Percentiles rank a stretch among this genome's conserved stretches.
Conservation (phyloP, 2,113 vertebrate species). For the Scomber scombrus region DNA sequence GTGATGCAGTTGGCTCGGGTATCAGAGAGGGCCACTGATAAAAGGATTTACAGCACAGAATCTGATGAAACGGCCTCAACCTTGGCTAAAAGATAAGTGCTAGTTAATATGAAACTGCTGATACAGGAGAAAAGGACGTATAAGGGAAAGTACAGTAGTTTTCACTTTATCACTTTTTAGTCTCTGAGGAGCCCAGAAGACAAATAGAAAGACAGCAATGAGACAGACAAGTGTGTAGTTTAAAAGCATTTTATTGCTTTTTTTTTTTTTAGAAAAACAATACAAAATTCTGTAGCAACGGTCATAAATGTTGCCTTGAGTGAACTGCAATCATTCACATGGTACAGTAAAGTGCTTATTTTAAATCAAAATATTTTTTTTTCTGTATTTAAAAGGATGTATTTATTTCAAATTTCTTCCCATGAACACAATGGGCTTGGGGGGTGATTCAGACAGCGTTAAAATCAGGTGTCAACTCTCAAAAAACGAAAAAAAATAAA, state of each 20-base stretch:
- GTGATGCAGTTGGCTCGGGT: conserved; percentile 36
- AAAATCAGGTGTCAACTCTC: conserved; percentile 50
- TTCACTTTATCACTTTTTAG: not conserved
- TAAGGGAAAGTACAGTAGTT: not conserved
- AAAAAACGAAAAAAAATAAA: conserved; percentile 9
- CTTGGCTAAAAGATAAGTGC: conserved; percentile 67
- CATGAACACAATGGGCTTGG: conserved; percentile 52
- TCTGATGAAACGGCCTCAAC: conserved; percentile 38
- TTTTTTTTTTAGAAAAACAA: conserved; percentile 93
- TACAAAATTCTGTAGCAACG: conserved; percentile 95
- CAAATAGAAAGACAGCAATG: not conserved
- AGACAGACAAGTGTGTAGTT: conserved; percentile 60
- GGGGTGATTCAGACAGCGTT: conserved; percentile 66
- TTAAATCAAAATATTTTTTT: conserved; percentile 80
- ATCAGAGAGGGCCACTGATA: conserved; percentile 64
- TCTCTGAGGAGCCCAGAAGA: no score
- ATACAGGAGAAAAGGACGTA: not conserved
- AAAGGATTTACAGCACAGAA: conserved; percentile 45
- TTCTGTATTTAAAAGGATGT: conserved; percentile 68
- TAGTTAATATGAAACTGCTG: conserved; percentile 67
- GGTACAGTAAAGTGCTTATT: conserved; percentile 97
- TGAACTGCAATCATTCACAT: conserved; percentile 92
- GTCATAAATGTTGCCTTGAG: conserved; percentile 84
- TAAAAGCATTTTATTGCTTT: conserved; percentile 92
- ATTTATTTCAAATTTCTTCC: conserved; percentile 62